Evolutionary conservation across 2,113 vertebrate genomes (phyloP).

Genomic region (Strix aluco): DNA sequence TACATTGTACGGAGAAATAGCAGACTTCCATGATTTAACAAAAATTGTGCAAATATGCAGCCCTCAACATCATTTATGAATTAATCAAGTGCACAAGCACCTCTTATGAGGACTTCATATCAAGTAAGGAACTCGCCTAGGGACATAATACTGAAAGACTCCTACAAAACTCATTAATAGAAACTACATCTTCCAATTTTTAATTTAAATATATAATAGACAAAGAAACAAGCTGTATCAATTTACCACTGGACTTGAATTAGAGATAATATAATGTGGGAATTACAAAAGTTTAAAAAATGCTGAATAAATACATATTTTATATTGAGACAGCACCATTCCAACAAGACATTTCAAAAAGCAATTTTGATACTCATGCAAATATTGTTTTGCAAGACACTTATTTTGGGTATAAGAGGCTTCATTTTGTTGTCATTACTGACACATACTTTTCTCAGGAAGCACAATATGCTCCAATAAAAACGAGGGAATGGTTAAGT

Average conservation of each 20-base stretch:
- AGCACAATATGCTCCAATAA: not conserved
- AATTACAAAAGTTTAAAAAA: constrained; percentile 55
- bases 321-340: constrained; percentile 1
- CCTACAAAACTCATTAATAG: constrained; percentile 78
- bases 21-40: constrained; percentile 66
- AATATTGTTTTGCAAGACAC: constrained; percentile 19
- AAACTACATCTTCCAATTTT: constrained; percentile 73
- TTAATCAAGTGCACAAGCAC: constrained; percentile 76
- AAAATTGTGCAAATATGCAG: constrained; percentile 70
- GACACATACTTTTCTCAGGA: constrained; percentile 8
- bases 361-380: constrained; percentile 25
- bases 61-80: constrained; percentile 70
- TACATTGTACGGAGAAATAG: constrained; percentile 51
- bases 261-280: constrained; percentile 38
- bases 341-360: constrained; percentile 26
- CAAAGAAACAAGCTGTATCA: constrained; percentile 72
- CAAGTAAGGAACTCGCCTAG: constrained; percentile 67
- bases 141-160: constrained; percentile 73
- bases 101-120: constrained; percentile 71
- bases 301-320: constrained; percentile 66
- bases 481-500: constrained; percentile 43
- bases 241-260: constrained; percentile 60
- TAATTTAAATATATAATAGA: constrained; percentile 78
- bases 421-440: constrained; percentile 51
- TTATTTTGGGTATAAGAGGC: constrained; percentile 32